Conservation (phyloP, 2,797 vertebrate species). For the Pogonophryne albipinna region DNA sequence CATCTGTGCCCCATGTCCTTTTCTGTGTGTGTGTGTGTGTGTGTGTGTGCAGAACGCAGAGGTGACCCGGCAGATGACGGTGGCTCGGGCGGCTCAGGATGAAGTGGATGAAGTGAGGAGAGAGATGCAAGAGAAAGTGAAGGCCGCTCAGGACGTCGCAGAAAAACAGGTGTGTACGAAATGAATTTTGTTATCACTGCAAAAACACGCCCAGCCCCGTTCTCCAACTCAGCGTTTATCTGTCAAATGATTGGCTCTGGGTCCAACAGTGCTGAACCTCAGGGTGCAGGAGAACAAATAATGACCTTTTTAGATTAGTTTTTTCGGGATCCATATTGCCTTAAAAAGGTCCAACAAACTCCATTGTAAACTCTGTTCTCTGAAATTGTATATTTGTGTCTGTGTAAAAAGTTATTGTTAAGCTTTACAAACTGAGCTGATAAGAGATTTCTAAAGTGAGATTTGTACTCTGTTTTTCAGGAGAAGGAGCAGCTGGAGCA, state of each 20-base stretch:
- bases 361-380: neutral
- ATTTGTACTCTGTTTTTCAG: slow-evolving; percentile 70
- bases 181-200: neutral
- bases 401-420: neutral
- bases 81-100: slow-evolving; percentile 90
- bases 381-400: neutral
- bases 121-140: slow-evolving; percentile 92
- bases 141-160: slow-evolving; percentile 86
- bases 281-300: neutral
- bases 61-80: slow-evolving; percentile 94
- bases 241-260: neutral
- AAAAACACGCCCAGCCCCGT: neutral
- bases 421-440: neutral
- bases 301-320: neutral
- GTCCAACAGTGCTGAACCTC: neutral
- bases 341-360: neutral
- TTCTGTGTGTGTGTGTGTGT: slow-evolving; percentile 42
- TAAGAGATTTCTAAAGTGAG: neutral
- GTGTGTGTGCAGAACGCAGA: slow-evolving; percentile 90
- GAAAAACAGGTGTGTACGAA: slow-evolving; percentile 86
- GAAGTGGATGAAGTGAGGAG: slow-evolving; percentile 91
- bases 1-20: slow-evolving; percentile 9
- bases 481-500: slow-evolving; percentile 90
- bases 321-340: neutral
- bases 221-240: neutral